Conservation (phyloP, 1,140 invertebrate genomes). For the Dendroctonus ponderosae region DNA sequence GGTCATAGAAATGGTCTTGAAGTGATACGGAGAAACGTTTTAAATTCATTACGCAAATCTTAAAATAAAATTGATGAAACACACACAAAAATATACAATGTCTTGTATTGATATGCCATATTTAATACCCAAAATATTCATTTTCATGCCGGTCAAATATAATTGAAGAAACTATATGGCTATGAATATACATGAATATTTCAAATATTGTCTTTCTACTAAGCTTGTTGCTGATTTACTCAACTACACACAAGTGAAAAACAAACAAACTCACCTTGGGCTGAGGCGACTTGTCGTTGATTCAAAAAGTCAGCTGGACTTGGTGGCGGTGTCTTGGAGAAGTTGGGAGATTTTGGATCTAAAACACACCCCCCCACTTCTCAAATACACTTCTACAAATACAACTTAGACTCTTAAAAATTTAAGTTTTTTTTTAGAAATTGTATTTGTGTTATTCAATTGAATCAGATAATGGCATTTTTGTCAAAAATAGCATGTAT, state of each 20-base stretch:
- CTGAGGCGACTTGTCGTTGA: slow-evolving; percentile 44
- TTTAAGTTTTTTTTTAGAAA: background rate
- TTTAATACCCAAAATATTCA: slow-evolving; percentile 42
- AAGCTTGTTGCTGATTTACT: slow-evolving; percentile 35
- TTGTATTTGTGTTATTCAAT: background rate
- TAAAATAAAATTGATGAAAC: background rate
- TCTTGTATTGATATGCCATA: slow-evolving; percentile 46
- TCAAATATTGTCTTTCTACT: slow-evolving; percentile 33
- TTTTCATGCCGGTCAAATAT: slow-evolving; percentile 1
- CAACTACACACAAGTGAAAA: slow-evolving; percentile 27
- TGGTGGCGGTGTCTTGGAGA: slow-evolving; percentile 56
- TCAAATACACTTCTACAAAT: background rate
- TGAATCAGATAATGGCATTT: background rate
- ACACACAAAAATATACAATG: background rate
- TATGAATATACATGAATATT: slow-evolving; percentile 32
- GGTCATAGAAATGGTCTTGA: no score
- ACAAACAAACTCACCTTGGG: slow-evolving; percentile 46
- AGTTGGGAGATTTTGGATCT: slow-evolving; percentile 53
- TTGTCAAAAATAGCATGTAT: no score
- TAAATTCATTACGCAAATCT: background rate
- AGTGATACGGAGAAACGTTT: no score
- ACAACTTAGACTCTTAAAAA: background rate
- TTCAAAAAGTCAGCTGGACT: slow-evolving; percentile 56
- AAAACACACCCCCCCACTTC: slow-evolving; percentile 4
- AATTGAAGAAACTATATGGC: background rate